phyloP scores from a whole-genome alignment of 1,140 invertebrate genomes.

The Drosophila punjabiensis region DNA sequence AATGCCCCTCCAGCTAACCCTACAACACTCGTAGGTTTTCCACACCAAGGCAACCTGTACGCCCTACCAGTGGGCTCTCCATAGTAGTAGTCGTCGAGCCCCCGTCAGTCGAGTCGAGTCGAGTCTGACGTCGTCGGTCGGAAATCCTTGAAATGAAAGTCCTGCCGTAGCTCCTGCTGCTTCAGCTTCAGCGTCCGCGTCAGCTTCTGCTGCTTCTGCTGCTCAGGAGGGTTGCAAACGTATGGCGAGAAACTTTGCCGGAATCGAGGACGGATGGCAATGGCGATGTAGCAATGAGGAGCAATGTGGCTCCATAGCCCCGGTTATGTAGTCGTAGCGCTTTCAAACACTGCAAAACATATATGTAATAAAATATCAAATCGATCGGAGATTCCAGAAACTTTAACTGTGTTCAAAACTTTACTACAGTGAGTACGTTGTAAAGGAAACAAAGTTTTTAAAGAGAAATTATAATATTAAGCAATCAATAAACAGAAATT shows the following conservation, averaged over 20 bases:
- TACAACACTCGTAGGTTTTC: slow-evolving; percentile 78
- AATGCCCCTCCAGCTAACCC: slow-evolving; percentile 49
- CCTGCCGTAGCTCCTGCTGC: slow-evolving; percentile 45
- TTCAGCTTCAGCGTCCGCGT: slow-evolving; percentile 14
- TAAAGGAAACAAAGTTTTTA: not conserved
- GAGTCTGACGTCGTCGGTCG: slow-evolving; percentile 73
- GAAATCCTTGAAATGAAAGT: slow-evolving; percentile 81
- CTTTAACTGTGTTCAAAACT: slow-evolving; percentile 6
- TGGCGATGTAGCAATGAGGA: slow-evolving; percentile 41
- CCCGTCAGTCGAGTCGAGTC: slow-evolving; percentile 49
- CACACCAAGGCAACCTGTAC: slow-evolving; percentile 29
- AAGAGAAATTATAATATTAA: not conserved
- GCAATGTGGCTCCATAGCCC: slow-evolving; percentile 64
- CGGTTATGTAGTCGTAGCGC: slow-evolving; percentile 66
- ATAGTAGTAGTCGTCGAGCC: slow-evolving; percentile 39
- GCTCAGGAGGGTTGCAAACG: slow-evolving; percentile 63
- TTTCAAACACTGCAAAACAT: slow-evolving; percentile 21
- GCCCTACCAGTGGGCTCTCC: slow-evolving; percentile 41
- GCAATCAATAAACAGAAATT: no score
- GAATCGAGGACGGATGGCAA: slow-evolving; percentile 56
- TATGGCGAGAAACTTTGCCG: slow-evolving; percentile 71
- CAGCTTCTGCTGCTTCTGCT: slow-evolving; percentile 12
- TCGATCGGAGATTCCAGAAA: slow-evolving; percentile 5
- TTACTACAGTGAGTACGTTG: not conserved
- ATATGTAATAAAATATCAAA: slow-evolving; percentile 2